phyloP scores from a whole-genome alignment of 2,113 vertebrate genomes.

The Cettia cetti region DNA sequence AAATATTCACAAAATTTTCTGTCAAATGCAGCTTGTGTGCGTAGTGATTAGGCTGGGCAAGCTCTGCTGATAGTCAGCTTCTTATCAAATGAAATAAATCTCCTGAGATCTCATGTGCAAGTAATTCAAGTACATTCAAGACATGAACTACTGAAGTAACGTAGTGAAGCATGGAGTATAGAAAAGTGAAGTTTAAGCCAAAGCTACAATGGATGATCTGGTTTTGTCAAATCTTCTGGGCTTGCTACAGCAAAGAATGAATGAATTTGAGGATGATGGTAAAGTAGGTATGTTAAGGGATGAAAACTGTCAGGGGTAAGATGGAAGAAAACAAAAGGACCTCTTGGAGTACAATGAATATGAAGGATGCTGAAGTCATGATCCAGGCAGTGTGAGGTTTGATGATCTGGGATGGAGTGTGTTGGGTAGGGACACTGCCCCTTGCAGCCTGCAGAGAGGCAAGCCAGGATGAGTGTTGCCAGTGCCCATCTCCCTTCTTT shows the following conservation, averaged over 20 bases:
- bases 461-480: not conserved
- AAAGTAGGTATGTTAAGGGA: not conserved
- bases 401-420: not conserved
- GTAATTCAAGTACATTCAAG: not conserved
- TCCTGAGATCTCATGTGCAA: not conserved
- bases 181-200: not conserved
- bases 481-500: not conserved
- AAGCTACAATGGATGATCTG: not conserved
- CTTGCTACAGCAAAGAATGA: not conserved
- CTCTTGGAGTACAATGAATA: not conserved
- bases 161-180: not conserved
- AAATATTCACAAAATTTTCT: not conserved
- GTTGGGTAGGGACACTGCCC: not conserved
- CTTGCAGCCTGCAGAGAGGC: not conserved
- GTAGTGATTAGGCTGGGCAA: not conserved
- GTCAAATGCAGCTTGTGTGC: not conserved
- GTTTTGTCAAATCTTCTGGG: not conserved
- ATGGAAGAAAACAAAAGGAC: not conserved
- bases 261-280: not conserved
- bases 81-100: not conserved
- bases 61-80: not conserved
- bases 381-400: not conserved
- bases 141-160: not conserved
- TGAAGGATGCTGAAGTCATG: not conserved
- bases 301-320: not conserved